Evolutionary conservation across 2,888 invertebrate genomes (phyloP).

Genomic region (Hedya salicella): DNA sequence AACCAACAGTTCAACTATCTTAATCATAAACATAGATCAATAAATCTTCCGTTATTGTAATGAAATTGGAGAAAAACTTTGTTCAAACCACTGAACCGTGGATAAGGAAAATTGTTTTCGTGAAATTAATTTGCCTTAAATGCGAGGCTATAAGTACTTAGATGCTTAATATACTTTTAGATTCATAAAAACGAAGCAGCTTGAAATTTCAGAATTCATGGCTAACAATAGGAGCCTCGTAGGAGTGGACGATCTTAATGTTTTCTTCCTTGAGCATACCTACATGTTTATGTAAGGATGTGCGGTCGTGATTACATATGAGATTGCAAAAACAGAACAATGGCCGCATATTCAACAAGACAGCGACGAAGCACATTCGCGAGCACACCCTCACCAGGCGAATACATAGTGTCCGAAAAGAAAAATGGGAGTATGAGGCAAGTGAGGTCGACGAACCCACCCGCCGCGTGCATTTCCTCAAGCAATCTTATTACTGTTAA

Average conservation of each 20-base stretch:
- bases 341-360: conserved; percentile 74
- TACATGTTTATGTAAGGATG: conserved; percentile 49
- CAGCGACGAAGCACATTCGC: conserved; percentile 74
- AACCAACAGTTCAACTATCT: conserved; percentile 7
- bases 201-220: background rate
- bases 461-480: conserved; percentile 51
- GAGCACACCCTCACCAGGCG: conserved; percentile 56
- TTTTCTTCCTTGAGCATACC: conserved; percentile 46
- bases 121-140: conserved; percentile 17
- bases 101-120: conserved; percentile 33
- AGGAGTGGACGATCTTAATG: conserved; percentile 37
- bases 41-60: conserved; percentile 30
- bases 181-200: no score
- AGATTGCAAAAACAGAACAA: conserved; percentile 78
- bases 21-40: no score
- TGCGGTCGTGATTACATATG: conserved; percentile 74
- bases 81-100: conserved; percentile 28
- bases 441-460: conserved; percentile 72
- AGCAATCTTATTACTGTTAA: conserved; percentile 43
- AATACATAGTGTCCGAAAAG: conserved; percentile 78
- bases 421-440: conserved; percentile 75
- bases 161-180: background rate
- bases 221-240: conserved; percentile 16
- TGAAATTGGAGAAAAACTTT: conserved; percentile 36
- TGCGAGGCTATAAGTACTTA: conserved; percentile 15